Base-by-base conservation (phyloP, 2,888 invertebrate species). In the Augochlorella aurata region DNA sequence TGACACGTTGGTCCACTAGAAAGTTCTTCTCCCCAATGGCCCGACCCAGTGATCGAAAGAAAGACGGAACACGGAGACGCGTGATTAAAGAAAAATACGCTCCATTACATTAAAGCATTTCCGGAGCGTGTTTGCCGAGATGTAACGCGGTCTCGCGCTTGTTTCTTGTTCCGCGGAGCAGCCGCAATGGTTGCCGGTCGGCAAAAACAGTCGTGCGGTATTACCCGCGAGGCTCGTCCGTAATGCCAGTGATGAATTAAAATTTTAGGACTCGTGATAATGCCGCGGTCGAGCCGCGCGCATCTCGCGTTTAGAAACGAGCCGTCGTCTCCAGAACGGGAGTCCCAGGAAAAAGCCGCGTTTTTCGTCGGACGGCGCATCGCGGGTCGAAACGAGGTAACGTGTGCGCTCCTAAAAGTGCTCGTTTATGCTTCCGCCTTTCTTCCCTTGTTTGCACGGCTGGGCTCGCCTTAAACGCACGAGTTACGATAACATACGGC, bases 201-300 rank as follows among this genome's bases (percentile, higher is more conserved):
- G 44, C 58, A 63, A 79, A 58, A 70, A 74, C n/a, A 52, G 52
- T 61, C 49, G 69, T 63, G 2, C 29, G 16, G 77, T 44, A 54
- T 74, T 74, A 47, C 54, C 21, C 58, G 10, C 21, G 52, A 58
- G 45, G 65, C 47, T 65, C 29, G 38, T n/a, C 12, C 38, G 58
- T 24, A 72, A 80, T 65, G 38, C 58, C 72, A n/a, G 9, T 69
- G 12, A 58, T 29, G 47, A 73, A 82, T 73, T 65, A 71, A 74
- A 82, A 70, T 77, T 71, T 69, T 81, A 81, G n/a, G 68, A 24
- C 29, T 58, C 16, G 47, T 65, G 77, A 73, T 70, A 68, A 45
- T 47, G 4, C 18, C 14, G 74, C 58, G 49, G 45, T 1, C 21
- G 65, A 44, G 45, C 16, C 14, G 29, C 69, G 70, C 67, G 24